These are phyloP conservation scores for Colostygia pectinataria DNA, from an alignment of 2,888 invertebrate genomes.

Conservation along the genomic window DNA sequence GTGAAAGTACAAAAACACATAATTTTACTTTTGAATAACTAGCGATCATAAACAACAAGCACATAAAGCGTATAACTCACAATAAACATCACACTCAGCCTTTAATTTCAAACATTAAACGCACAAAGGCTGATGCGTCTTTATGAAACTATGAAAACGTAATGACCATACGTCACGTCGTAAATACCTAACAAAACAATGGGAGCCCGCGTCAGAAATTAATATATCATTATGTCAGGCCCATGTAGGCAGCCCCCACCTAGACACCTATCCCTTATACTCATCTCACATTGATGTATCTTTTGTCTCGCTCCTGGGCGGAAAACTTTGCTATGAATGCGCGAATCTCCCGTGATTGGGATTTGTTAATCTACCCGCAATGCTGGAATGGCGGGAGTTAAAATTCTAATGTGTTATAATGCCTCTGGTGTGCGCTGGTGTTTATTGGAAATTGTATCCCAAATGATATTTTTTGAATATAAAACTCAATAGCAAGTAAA, in stretches of 20 bases:
- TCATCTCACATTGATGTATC: conserved; percentile 20
- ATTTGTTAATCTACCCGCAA: conserved; percentile 73
- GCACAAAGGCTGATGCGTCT: conserved; percentile 68
- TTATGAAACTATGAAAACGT: conserved; percentile 81
- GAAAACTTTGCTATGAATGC: conserved; percentile 70
- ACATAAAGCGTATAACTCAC: conserved; percentile 37
- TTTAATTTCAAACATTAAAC: conserved; percentile 69
- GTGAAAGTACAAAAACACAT: no score
- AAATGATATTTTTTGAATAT: conserved; percentile 6
- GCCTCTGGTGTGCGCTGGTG: neutral
- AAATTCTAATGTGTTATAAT: conserved; percentile 68
- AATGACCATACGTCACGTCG: conserved; percentile 80
- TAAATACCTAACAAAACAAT: conserved; percentile 82
- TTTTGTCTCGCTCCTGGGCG: conserved; percentile 52
- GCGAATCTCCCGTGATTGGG: conserved; percentile 76
- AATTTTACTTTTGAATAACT: neutral
- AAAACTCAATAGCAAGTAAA: neutral
- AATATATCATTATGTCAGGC: conserved; percentile 83
- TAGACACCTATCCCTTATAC: conserved; percentile 44
- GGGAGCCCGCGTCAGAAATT: conserved; percentile 79
- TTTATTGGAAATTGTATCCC: neutral
- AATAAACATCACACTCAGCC: conserved; percentile 45
- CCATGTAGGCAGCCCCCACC: conserved; percentile 65
- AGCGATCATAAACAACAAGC: conserved; percentile 8
- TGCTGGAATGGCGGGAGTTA: conserved; percentile 63